phyloP scores from a whole-genome alignment of 2,888 invertebrate genomes.

The Bimastos eiseni region DNA sequence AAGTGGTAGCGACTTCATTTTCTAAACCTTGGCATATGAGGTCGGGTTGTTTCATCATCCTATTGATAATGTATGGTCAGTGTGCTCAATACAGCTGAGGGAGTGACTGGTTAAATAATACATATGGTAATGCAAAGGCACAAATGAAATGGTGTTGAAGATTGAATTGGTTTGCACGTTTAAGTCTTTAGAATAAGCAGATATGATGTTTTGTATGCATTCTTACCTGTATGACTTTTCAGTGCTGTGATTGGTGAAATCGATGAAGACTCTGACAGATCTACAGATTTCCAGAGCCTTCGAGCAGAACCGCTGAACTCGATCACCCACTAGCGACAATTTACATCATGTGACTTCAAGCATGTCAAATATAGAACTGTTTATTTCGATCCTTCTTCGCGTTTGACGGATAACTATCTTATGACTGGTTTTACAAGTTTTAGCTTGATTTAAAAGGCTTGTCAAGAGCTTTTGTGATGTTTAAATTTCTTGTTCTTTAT shows the following conservation, averaged over 20 bases:
- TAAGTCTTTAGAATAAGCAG: background rate
- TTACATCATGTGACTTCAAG: background rate
- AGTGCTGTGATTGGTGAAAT: constrained; percentile 69
- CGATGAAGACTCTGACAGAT: constrained; percentile 67
- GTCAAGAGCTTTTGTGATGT: background rate
- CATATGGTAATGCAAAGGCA: background rate
- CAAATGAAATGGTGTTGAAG: background rate
- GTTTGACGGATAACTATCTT: background rate
- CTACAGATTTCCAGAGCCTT: constrained; percentile 66
- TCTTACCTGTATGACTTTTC: constrained; percentile 53
- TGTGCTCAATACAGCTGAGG: background rate
- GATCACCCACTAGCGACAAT: constrained; percentile 56
- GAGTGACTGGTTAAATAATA: background rate
- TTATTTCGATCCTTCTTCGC: background rate
- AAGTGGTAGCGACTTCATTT: too few relatives aligned
- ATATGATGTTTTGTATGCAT: background rate
- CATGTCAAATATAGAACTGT: background rate
- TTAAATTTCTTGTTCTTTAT: background rate
- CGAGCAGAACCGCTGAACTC: constrained; percentile 66
- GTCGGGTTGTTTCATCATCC: too few relatives aligned
- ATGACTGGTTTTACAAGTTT: background rate
- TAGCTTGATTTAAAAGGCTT: background rate
- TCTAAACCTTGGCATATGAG: too few relatives aligned
- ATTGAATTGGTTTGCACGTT: background rate
- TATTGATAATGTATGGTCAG: too few relatives aligned